A percentile compares a stretch with the other conserved stretches of the same genome.
These are phyloP conservation scores for Metallyticus violacea DNA, from an alignment of 2,888 invertebrate species.

Conservation along the genomic window DNA sequence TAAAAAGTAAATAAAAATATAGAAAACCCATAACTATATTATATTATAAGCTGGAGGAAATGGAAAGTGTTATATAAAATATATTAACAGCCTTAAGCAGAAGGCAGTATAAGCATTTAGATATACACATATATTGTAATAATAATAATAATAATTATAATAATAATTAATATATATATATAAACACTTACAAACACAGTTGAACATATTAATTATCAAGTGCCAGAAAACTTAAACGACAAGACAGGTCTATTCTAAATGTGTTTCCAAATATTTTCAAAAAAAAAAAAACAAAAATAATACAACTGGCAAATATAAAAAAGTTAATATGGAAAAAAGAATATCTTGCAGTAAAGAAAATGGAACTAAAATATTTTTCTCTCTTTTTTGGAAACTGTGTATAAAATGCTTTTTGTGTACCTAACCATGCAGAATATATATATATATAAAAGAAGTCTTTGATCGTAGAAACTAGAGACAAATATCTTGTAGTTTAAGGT, in stretches of 20 bases:
- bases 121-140: not conserved
- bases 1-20: not conserved
- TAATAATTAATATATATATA: not conserved
- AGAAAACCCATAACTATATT: not conserved
- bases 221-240: constrained; percentile 5
- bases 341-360: not conserved
- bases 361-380: not conserved
- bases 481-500: not conserved
- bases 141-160: not conserved
- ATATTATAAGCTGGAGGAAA: not conserved
- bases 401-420: constrained; percentile 12
- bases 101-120: not conserved
- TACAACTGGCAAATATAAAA: not conserved
- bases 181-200: constrained; percentile 2
- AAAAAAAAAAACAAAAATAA: too few species aligned
- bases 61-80: not conserved
- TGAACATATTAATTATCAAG: constrained; percentile 12
- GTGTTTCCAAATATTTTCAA: constrained; percentile 14
- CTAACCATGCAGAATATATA: not conserved
- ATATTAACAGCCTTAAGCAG: not conserved
- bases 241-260: constrained; percentile 13
- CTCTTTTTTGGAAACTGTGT: constrained; percentile 10
- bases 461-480: not conserved
- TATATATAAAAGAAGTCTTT: too few species aligned
- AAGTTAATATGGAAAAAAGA: not conserved